phyloP scores from a whole-genome alignment of 1,140 invertebrate genomes.

The Marisa cornuarietis region DNA sequence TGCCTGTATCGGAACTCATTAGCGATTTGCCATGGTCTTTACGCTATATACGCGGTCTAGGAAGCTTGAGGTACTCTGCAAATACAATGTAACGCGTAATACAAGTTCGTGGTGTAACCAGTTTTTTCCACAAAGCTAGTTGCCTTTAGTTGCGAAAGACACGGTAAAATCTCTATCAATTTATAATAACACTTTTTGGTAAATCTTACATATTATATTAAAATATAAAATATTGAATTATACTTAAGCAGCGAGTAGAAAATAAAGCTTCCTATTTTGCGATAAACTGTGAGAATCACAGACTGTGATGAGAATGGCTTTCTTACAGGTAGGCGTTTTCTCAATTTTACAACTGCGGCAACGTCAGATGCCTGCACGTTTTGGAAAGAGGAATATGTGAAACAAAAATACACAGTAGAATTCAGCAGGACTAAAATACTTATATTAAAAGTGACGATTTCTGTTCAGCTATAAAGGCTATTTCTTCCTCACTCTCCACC shows the following conservation, averaged over 20 bases:
- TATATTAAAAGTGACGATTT: neutral
- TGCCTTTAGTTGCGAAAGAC: too few species aligned
- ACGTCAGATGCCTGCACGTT: too few species aligned
- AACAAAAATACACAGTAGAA: too few species aligned
- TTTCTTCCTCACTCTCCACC: neutral
- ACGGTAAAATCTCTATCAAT: slow-evolving; percentile 3
- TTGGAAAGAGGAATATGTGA: too few species aligned
- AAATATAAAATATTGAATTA: neutral
- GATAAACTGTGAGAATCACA: slow-evolving; percentile 18
- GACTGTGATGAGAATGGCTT: too few species aligned
- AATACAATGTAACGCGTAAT: too few species aligned
- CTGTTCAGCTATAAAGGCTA: neutral
- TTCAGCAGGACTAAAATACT: neutral
- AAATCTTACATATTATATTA: neutral
- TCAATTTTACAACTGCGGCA: neutral
- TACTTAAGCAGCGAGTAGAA: slow-evolving; percentile 3
- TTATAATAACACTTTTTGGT: neutral
- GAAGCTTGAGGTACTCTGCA: too few species aligned
- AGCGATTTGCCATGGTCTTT: too few species aligned
- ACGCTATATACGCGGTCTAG: too few species aligned
- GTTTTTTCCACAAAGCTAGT: too few species aligned
- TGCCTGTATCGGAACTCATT: too few species aligned
- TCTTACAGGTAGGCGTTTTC: slow-evolving; percentile 54
- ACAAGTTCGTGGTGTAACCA: too few species aligned
- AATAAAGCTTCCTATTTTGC: neutral